Evolutionary conservation across 2,113 vertebrate genomes (phyloP).

Genomic region (Vireo altiloquus): DNA sequence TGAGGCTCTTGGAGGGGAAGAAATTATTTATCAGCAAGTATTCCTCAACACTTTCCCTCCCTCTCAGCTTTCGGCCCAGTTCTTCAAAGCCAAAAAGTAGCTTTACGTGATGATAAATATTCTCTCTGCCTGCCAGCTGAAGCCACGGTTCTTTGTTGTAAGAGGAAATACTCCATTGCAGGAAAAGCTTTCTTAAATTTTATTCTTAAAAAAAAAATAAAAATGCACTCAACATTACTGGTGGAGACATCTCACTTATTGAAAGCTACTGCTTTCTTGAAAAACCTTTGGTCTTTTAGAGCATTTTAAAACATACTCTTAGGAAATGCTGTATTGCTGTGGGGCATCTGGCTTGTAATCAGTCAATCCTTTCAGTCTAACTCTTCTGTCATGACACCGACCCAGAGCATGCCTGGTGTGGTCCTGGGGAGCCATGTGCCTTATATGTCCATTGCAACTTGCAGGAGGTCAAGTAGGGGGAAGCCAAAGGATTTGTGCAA

Average conservation of each 20-base stretch:
- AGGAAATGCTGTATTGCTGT: constrained; percentile 17
- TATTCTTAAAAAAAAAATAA: not conserved
- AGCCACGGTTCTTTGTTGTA: not conserved
- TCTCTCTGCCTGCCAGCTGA: not conserved
- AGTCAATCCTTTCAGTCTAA: not conserved
- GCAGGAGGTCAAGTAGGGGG: constrained; percentile 39
- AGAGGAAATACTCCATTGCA: not conserved
- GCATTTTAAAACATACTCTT: constrained; percentile 11
- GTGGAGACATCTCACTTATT: not conserved
- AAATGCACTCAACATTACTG: not conserved
- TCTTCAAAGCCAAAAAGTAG: not conserved
- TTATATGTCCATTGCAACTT: constrained; percentile 49
- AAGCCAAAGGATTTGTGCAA: constrained; percentile 60
- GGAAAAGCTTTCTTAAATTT: not conserved
- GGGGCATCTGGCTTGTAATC: constrained; percentile 46
- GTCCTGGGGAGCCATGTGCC: constrained; percentile 32
- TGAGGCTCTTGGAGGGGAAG: not conserved
- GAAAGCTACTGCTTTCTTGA: not conserved
- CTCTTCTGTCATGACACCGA: not conserved
- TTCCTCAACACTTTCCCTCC: not conserved
- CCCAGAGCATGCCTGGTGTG: constrained; percentile 5
- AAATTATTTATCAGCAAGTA: not conserved
- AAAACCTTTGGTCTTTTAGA: not conserved
- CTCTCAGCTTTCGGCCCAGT: not conserved
- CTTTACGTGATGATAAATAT: not conserved